Evolutionary conservation across 2,797 vertebrate species (phyloP), one percentile per base, ranked within the genome.

Genomic region (Chrysolophus pictus): DNA sequence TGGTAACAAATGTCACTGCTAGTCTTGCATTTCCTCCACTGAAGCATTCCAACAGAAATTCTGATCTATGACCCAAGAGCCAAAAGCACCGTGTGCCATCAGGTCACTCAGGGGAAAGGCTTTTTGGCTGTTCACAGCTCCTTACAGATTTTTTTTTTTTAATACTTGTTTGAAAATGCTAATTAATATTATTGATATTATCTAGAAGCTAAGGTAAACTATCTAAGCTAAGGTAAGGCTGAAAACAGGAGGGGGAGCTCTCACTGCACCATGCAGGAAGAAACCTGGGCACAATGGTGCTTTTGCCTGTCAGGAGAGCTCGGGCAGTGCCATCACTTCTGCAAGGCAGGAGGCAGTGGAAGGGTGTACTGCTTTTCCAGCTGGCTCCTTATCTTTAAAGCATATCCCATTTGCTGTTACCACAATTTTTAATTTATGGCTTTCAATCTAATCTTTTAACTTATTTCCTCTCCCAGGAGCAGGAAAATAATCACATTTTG

Each of bases 241-340:
- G 46, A 37, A 58, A 94, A 86, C 92, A 82, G 58, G 67, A 95
- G 86, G 29, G 87, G 74, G 87, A 95, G 87, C 83, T 93, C 90
- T 91, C 92, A 94, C 55, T 46, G 70, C 79, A 85, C 31, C 37
- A 42, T 11, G 44, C 0, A 23, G 68, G 46, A 83, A 26, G 62
- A 12, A 56, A 82, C 31, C 2, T 19, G 19, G 59, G 9, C 59
- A 8, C 6, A 10, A 64, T 1, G 10, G 14, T 14, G 33, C n/a
- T 92, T 88, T 33, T 46, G 51, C 19, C 44, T 12, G 24, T 19
- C 17, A 29, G 55, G 26, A 49, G 28, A 56, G 10, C 12, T 68
- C 28, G 9, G 28, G 14, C 22, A 26, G 1, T 5, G 39, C 28
- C 31, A 11, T 4, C 29, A 42, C 71, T 55, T 55, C 33, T 47